Evolutionary conservation across 2,888 invertebrate species (phyloP), one percentile per base, ranked within the genome.

Genomic region (Apamea monoglypha): DNA sequence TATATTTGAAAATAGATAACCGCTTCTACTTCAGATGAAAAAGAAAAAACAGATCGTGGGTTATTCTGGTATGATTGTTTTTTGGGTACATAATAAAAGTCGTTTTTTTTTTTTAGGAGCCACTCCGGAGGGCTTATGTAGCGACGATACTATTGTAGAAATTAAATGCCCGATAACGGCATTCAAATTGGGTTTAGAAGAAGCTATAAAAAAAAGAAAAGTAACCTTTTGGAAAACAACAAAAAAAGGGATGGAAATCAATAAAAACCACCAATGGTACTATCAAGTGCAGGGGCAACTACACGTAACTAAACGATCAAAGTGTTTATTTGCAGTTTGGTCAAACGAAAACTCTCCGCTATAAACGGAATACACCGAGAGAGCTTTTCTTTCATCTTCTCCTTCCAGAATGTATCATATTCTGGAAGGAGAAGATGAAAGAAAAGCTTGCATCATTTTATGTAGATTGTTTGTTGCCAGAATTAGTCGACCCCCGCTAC

Each of bases 311-410:
- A 53, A 66, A 74, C 2, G 36, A 66, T 40, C 36, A 64, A 74
- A 74, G 64, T 64, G 66, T 1, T 66, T 66, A 66, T 74, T 74
- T 66, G 66, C 74, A 53, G 50, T 74, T n/a, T 74, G 74, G 74
- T 74, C 73, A 36, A 74, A 74, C 8, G 74, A 74, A 6, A 64
- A 64, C 32, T 64, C 50, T 40, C 66, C 40, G 29, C 53, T 74
- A 74, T 53, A 74, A 74, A 66, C 66, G 40, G 74, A 74, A 74
- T 74, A 74, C 53, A 66, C 66, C 40, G 66, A 74, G 6, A 74
- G 63, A 73, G 47, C n/a, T n/a, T n/a, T n/a, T n/a, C n/a, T n/a
- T n/a, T n/a, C n/a, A n/a, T n/a, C n/a, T n/a, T n/a, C n/a, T n/a
- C n/a, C n/a, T n/a, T n/a, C n/a, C n/a, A n/a, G n/a, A n/a, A n/a